Conservation (phyloP, 2,113 vertebrate species). For the Meles meles region DNA sequence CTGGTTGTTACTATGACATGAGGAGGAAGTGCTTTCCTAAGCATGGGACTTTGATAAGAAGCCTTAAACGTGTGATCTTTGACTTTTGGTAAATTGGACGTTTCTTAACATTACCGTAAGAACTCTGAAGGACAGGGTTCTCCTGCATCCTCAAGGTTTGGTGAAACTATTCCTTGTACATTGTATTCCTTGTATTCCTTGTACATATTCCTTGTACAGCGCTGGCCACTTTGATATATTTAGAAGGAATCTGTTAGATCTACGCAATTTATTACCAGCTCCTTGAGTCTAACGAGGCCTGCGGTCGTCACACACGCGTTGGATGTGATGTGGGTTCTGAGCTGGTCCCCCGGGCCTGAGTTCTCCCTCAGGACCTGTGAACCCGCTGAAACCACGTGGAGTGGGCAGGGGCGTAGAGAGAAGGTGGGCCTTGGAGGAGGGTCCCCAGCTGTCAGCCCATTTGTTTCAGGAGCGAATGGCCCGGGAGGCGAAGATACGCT, state of each 20-base stretch:
- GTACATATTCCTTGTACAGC: background rate
- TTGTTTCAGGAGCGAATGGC: background rate
- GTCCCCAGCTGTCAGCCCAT: no score
- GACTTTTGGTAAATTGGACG: background rate
- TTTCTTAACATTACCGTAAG: background rate
- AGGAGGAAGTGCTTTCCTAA: background rate
- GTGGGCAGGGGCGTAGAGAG: accelerated
- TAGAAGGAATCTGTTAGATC: background rate
- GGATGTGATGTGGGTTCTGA: accelerated
- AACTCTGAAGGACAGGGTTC: background rate
- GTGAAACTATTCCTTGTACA: background rate
- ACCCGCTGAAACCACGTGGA: accelerated
- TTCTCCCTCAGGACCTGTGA: background rate
- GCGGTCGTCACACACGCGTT: accelerated
- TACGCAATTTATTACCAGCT: no score
- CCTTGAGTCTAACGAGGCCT: background rate
- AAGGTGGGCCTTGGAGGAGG: background rate
- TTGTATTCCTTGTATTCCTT: no score
- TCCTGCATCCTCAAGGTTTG: background rate
- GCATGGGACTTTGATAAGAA: accelerated
- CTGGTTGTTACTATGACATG: no score
- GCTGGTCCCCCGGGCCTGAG: background rate
- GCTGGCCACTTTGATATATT: background rate
- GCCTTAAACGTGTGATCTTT: background rate
- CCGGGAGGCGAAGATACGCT: no score